phyloP scores from a whole-genome alignment of 2,888 invertebrate genomes.

The Steromphala cineraria region DNA sequence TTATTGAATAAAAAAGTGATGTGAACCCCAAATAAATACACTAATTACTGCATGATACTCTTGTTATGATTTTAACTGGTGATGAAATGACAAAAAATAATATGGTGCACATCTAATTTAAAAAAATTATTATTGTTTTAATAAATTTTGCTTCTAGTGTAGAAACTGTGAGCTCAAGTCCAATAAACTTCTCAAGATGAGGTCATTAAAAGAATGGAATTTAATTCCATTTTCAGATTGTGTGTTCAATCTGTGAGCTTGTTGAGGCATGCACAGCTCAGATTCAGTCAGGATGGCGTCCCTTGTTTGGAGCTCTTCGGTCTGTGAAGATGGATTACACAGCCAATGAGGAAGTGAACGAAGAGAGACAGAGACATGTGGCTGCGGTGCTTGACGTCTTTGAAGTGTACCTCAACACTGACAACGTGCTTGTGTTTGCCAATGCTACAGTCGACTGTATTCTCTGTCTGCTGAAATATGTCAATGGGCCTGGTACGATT shows the following conservation, averaged over 20 bases:
- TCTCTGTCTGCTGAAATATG: slow-evolving; percentile 86
- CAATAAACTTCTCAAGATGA: too few species aligned
- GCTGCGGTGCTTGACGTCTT: slow-evolving; percentile 86
- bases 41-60: too few species aligned
- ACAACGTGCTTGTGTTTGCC: slow-evolving; percentile 93
- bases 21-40: too few species aligned
- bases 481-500: slow-evolving; percentile 82
- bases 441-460: slow-evolving; percentile 96
- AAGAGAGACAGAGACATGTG: slow-evolving; percentile 72
- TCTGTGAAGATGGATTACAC: slow-evolving; percentile 81
- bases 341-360: slow-evolving; percentile 72
- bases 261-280: slow-evolving; percentile 95
- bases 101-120: too few species aligned
- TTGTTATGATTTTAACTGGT: too few species aligned
- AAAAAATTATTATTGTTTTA: too few species aligned
- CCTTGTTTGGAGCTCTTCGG: slow-evolving; percentile 93
- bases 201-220: too few species aligned
- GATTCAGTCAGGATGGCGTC: slow-evolving; percentile 96
- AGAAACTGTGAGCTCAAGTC: too few species aligned
- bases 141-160: too few species aligned
- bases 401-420: slow-evolving; percentile 89
- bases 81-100: too few species aligned
- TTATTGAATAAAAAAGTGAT: too few species aligned
- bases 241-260: slow-evolving; percentile 95
- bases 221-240: slow-evolving; percentile 81